These are phyloP conservation scores for Nibea albiflora DNA, from an alignment of 2,113 vertebrate genomes.

Conservation along the genomic window DNA sequence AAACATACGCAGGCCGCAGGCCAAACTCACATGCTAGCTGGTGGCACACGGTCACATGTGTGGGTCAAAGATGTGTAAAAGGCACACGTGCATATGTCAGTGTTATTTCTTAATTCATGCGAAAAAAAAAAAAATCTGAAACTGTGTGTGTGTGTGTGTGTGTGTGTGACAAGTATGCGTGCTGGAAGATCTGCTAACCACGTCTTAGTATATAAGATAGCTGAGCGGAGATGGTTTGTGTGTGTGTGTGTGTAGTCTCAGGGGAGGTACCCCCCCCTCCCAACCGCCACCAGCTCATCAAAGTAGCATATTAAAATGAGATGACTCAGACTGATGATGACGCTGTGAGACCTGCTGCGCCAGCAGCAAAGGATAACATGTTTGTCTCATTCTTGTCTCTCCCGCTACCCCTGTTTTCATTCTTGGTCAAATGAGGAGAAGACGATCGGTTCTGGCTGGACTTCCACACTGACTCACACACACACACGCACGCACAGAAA, in stretches of 20 bases:
- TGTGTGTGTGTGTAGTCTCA: conserved; percentile 36
- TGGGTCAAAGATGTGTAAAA: conserved; percentile 47
- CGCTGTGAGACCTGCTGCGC: conserved; percentile 62
- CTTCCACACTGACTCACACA: neutral
- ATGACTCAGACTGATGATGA: conserved; percentile 75
- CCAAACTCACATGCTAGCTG: conserved; percentile 39
- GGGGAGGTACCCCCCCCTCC: conserved; percentile 18
- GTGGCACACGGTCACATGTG: conserved; percentile 60
- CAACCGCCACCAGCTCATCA: conserved; percentile 68
- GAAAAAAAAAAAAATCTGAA: neutral
- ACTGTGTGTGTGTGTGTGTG: conserved; percentile 7
- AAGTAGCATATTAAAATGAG: conserved; percentile 77
- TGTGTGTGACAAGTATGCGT: conserved; percentile 1
- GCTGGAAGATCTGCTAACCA: conserved; percentile 29
- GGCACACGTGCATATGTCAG: conserved; percentile 48
- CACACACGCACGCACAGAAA: neutral
- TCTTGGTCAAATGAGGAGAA: conserved; percentile 30
- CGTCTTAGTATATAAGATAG: conserved; percentile 17
- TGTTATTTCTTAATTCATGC: conserved; percentile 25
- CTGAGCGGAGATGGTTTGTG: neutral
- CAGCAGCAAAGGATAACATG: conserved; percentile 58
- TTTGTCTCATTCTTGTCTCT: conserved; percentile 53
- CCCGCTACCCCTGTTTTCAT: conserved; percentile 12
- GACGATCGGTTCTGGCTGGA: neutral
- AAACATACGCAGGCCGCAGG: conserved; percentile 40